Evolutionary conservation across 2,888 invertebrate species (phyloP).

Genomic region (Amphipoea lucens): DNA sequence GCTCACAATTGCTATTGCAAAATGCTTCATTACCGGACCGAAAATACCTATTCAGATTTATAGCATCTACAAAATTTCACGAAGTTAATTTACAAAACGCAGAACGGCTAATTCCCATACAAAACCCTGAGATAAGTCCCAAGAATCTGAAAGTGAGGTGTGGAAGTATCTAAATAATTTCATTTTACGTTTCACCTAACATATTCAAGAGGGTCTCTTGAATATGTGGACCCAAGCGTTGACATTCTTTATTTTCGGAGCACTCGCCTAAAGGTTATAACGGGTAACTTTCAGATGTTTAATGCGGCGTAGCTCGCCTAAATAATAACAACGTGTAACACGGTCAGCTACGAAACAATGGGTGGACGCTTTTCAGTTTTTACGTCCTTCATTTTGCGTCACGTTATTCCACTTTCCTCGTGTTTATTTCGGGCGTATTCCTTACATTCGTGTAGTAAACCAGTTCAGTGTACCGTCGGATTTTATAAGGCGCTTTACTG

Average conservation of each 20-base stretch:
- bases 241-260: conserved; percentile 71
- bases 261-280: conserved; percentile 61
- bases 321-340: conserved; percentile 63
- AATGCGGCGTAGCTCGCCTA: conserved; percentile 59
- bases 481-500: conserved; percentile 43
- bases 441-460: conserved; percentile 34
- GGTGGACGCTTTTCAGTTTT: conserved; percentile 51
- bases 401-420: conserved; percentile 47
- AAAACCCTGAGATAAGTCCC: conserved; percentile 67
- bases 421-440: conserved; percentile 50
- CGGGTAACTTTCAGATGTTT: conserved; percentile 61
- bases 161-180: conserved; percentile 74
- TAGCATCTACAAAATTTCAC: conserved; percentile 40
- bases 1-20: background rate
- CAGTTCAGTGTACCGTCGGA: conserved; percentile 21
- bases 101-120: conserved; percentile 59
- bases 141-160: conserved; percentile 70
- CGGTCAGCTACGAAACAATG: conserved; percentile 56
- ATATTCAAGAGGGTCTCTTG: conserved; percentile 60
- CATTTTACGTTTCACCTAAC: conserved; percentile 73
- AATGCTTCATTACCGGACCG: conserved; percentile 19
- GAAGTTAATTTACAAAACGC: conserved; percentile 66
- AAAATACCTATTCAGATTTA: conserved; percentile 28
- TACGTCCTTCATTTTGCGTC: conserved; percentile 55
- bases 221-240: conserved; percentile 52